phyloP scores from a whole-genome alignment of 1,140 invertebrate genomes.

The Drosophila hydei region DNA sequence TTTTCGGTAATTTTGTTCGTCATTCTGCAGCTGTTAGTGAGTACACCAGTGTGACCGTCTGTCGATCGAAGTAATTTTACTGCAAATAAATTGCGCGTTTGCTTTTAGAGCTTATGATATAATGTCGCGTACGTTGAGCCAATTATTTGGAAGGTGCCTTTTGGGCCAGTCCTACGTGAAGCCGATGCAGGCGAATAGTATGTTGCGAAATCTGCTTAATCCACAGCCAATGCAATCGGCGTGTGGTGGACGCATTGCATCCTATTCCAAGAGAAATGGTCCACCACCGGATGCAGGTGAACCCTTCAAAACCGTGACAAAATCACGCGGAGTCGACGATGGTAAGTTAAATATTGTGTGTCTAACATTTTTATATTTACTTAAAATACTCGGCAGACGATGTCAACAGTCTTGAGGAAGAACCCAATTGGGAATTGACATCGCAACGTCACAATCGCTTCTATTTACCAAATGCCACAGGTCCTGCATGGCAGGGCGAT shows the following conservation, averaged over 20 bases:
- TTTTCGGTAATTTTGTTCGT: constrained; percentile 7
- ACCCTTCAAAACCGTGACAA: constrained; percentile 69
- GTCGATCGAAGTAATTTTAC: constrained; percentile 1
- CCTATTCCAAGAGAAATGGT: constrained; percentile 74
- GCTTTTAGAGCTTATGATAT: constrained; percentile 44
- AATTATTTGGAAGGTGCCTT: constrained; percentile 34
- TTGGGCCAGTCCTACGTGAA: constrained; percentile 5
- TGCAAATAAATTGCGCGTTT: constrained; percentile 38
- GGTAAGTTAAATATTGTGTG: constrained; percentile 34
- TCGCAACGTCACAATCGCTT: constrained; percentile 88
- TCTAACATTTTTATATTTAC: not conserved
- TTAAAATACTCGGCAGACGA: constrained; percentile 40
- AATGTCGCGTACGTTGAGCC: constrained; percentile 44
- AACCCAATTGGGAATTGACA: constrained; percentile 87
- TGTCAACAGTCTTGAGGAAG: constrained; percentile 59
- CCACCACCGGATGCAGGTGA: constrained; percentile 60
- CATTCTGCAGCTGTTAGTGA: constrained; percentile 23
- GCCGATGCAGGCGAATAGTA: constrained; percentile 11
- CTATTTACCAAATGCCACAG: constrained; percentile 88
- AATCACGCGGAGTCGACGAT: constrained; percentile 53
- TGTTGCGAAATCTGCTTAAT: constrained; percentile 5
- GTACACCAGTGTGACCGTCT: constrained; percentile 25
- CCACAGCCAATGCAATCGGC: constrained; percentile 3
- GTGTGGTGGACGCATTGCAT: constrained; percentile 15
- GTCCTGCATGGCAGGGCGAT: constrained; percentile 86